These are phyloP conservation scores for Cosmia trapezina DNA, from an alignment of 2,888 invertebrate species.

Conservation along the genomic window DNA sequence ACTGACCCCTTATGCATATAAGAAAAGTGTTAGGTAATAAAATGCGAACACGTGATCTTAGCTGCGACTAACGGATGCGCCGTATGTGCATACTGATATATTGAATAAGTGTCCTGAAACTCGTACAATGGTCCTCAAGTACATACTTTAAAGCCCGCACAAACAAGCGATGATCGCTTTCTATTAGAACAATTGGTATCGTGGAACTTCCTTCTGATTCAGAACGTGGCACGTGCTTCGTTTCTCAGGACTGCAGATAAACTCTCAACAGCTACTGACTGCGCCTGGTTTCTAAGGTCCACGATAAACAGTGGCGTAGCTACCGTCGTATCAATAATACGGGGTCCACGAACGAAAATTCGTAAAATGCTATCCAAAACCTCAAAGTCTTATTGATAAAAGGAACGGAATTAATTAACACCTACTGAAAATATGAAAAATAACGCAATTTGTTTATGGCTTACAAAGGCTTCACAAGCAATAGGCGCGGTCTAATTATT, in stretches of 20 bases:
- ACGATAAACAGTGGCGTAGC: neutral
- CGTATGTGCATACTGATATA: constrained; percentile 28
- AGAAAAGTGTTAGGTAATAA: neutral
- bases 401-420: no score
- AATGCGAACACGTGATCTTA: neutral
- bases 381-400: neutral
- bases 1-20: neutral
- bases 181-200: constrained; percentile 19
- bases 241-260: neutral
- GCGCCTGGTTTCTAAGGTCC: neutral
- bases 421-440: no score
- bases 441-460: no score
- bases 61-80: constrained; percentile 12
- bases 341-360: neutral
- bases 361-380: neutral
- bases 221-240: neutral
- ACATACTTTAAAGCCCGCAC: neutral
- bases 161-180: constrained; percentile 18
- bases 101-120: constrained; percentile 41
- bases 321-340: neutral
- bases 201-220: neutral
- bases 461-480: no score
- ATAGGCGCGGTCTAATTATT: no score
- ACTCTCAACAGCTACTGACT: constrained; percentile 2
- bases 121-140: constrained; percentile 12